Conservation (phyloP, 1,140 invertebrate species). For the Liolophura sinensis region DNA sequence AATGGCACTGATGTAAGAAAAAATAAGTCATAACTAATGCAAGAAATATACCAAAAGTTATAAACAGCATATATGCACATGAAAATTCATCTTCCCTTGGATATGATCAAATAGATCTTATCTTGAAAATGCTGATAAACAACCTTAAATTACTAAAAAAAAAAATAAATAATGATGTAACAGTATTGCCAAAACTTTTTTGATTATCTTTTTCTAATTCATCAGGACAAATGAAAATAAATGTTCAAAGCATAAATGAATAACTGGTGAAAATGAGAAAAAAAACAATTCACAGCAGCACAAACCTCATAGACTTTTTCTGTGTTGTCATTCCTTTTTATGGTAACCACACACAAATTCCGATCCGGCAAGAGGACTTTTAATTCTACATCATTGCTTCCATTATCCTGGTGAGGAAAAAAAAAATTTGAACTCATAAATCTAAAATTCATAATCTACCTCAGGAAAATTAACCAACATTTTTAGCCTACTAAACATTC, state of each 20-base stretch:
- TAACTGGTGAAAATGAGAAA: background rate
- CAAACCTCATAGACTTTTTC: conserved; percentile 82
- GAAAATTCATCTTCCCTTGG: background rate
- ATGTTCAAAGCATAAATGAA: background rate
- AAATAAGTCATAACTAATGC: background rate
- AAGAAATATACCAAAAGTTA: conserved; percentile 1
- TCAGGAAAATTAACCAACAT: background rate
- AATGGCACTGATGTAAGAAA: conserved; percentile 4
- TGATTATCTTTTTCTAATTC: background rate
- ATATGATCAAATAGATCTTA: background rate
- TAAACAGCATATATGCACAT: background rate
- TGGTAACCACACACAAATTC: conserved; percentile 87
- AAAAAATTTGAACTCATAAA: background rate
- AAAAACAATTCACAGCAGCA: background rate
- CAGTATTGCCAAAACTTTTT: background rate
- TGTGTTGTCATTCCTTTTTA: conserved; percentile 88
- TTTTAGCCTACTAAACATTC: background rate
- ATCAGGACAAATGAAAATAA: background rate
- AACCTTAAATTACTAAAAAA: background rate
- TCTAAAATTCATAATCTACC: background rate
- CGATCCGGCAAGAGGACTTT: conserved; percentile 83
- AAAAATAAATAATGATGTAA: background rate
- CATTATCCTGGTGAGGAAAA: conserved; percentile 27
- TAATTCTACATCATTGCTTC: conserved; percentile 79
- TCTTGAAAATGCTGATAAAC: background rate